phyloP scores from a whole-genome alignment of 2,888 invertebrate species.

The Drosophila nigricruria region DNA sequence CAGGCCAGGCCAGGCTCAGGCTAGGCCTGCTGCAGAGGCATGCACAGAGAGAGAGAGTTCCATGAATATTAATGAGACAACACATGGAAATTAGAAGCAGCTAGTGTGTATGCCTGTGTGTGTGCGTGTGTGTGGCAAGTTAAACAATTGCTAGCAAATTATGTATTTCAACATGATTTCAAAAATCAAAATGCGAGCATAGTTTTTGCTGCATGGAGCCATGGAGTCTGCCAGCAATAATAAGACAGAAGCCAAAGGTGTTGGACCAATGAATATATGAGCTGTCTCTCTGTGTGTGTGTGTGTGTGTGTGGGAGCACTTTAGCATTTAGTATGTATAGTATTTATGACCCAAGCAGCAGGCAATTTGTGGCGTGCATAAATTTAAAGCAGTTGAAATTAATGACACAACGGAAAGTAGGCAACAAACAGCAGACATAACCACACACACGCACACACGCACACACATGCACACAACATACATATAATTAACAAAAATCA shows the following conservation, averaged over 20 bases:
- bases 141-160: slow-evolving; percentile 57
- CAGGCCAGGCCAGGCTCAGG: background rate
- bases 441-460: background rate
- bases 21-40: slow-evolving; percentile 30
- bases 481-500: slow-evolving; percentile 68
- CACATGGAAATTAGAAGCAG: slow-evolving; percentile 72
- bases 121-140: slow-evolving; percentile 34
- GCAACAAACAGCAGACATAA: slow-evolving; percentile 36
- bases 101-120: background rate
- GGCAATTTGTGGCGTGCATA: slow-evolving; percentile 62
- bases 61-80: slow-evolving; percentile 75
- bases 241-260: slow-evolving; percentile 60
- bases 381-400: slow-evolving; percentile 72
- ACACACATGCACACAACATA: slow-evolving; percentile 27
- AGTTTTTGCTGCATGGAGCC: slow-evolving; percentile 38
- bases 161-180: slow-evolving; percentile 62
- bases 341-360: slow-evolving; percentile 49
- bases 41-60: slow-evolving; percentile 47
- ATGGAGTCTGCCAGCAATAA: slow-evolving; percentile 41
- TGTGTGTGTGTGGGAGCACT: slow-evolving; percentile 2
- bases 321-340: slow-evolving; percentile 10
- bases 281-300: background rate
- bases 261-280: slow-evolving; percentile 63
- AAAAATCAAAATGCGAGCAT: slow-evolving; percentile 62
- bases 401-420: slow-evolving; percentile 65